Base-by-base conservation (phyloP, 2,888 invertebrate species). In the Amblyjoppa fuscipennis region DNA sequence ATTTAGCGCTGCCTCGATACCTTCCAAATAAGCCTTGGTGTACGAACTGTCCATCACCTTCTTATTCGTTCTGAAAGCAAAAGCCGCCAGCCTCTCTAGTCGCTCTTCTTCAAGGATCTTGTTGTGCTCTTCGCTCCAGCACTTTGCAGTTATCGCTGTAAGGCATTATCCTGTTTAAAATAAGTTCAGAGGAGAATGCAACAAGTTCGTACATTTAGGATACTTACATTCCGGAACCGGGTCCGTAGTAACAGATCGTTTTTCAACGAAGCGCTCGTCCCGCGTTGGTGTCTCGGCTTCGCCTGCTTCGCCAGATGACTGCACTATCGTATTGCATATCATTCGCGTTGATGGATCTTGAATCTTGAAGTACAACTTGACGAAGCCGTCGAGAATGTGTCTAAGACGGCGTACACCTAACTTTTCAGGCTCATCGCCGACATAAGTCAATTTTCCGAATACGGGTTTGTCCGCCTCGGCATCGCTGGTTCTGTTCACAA, bases 361-460 rank as follows among this genome's bases (percentile, higher is more conserved):
- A 11, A 80, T 41, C 11, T 25, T 68, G 41, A 66, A 74, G 53
- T 74, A 80, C n/a, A 73, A 41, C 20, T 64, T 73, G 3, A 66
- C 53, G 9, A 80, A 31, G 16, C 25, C 38, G 25, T n/a, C 16
- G 16, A 80, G 34, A 80, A 80, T 73, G 68, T 74, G 80, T 41
- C 73, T 73, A 51, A 73, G 66, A 6, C 49, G 64, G 3, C 73
- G 73, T 31, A 73, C 51, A 13, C 45, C 20, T 5, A 34, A n/a
- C 28, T 66, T 38, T 45, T 73, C 56, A 11, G 53, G 53, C 28
- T 68, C 31, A 7, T 64, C 53, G 20, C 73, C 80, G 34, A 31
- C 20, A 28, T 74, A 80, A 9, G 20, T 56, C n/a, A 80, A 74
- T 16, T 73, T 38, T 56, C 73, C 73, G 11, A 41, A 64, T 53